phyloP scores from a whole-genome alignment of 2,113 vertebrate species.

The Lampris incognitus region DNA sequence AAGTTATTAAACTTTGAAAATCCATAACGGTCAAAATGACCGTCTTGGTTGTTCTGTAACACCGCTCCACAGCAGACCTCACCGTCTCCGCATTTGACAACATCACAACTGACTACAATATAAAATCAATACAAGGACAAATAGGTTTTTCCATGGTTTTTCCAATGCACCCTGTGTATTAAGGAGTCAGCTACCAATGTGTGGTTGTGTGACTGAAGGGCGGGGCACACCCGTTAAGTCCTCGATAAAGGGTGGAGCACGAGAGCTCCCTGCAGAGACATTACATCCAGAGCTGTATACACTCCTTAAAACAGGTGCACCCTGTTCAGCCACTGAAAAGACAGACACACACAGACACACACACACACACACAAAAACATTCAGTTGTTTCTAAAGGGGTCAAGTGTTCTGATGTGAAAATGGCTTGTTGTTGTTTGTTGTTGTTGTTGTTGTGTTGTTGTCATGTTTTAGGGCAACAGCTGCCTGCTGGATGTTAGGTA shows the following conservation, averaged over 20 bases:
- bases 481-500: slow-evolving; percentile 37
- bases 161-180: background rate
- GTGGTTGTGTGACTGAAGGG: slow-evolving; percentile 9
- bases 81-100: background rate
- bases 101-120: background rate
- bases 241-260: slow-evolving; percentile 25
- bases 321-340: slow-evolving; percentile 46
- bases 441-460: too few species aligned
- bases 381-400: background rate
- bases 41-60: too few species aligned
- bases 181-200: background rate
- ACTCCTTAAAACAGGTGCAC: slow-evolving; percentile 57
- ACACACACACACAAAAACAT: background rate
- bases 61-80: too few species aligned
- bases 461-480: slow-evolving; percentile 11
- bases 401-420: slow-evolving; percentile 17
- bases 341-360: slow-evolving; percentile 9
- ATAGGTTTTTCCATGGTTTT: background rate
- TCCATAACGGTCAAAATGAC: too few species aligned
- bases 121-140: background rate
- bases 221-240: slow-evolving; percentile 17
- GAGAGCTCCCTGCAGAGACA: slow-evolving; percentile 32
- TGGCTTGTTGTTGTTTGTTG: background rate
- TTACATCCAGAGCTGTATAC: slow-evolving; percentile 19
- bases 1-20: too few species aligned